phyloP scores from a whole-genome alignment of 2,888 invertebrate genomes.

The Amphipoea lucens region DNA sequence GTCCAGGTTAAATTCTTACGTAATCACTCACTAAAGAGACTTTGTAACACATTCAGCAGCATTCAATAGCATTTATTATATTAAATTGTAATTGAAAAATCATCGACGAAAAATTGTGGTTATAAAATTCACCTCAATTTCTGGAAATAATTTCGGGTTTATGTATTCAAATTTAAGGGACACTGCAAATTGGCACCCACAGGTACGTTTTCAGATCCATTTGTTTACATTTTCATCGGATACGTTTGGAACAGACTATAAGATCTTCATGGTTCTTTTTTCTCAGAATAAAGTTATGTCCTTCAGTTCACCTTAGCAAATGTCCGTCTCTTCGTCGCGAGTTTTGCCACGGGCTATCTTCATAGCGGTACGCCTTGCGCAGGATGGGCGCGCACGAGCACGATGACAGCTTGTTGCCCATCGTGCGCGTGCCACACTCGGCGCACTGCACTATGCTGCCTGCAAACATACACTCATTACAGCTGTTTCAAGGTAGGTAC shows the following conservation, averaged over 20 bases:
- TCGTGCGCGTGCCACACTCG: slow-evolving; percentile 92
- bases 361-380: slow-evolving; percentile 98
- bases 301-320: slow-evolving; percentile 93
- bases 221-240: background rate
- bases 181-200: background rate
- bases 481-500: background rate
- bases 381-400: slow-evolving; percentile 99
- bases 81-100: background rate
- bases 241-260: background rate
- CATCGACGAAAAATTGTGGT: background rate
- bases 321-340: slow-evolving; percentile 96
- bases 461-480: slow-evolving; percentile 69
- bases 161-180: background rate
- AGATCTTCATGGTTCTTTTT: background rate
- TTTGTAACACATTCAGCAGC: background rate
- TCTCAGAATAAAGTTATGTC: background rate
- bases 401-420: slow-evolving; percentile 99
- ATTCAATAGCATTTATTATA: background rate
- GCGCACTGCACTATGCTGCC: slow-evolving; percentile 91
- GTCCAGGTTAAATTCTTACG: background rate
- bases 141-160: background rate
- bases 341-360: slow-evolving; percentile 98
- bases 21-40: background rate
- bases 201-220: background rate
- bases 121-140: background rate